phyloP scores from a whole-genome alignment of 2,113 vertebrate species.

The Beaufortia kweichowensis region DNA sequence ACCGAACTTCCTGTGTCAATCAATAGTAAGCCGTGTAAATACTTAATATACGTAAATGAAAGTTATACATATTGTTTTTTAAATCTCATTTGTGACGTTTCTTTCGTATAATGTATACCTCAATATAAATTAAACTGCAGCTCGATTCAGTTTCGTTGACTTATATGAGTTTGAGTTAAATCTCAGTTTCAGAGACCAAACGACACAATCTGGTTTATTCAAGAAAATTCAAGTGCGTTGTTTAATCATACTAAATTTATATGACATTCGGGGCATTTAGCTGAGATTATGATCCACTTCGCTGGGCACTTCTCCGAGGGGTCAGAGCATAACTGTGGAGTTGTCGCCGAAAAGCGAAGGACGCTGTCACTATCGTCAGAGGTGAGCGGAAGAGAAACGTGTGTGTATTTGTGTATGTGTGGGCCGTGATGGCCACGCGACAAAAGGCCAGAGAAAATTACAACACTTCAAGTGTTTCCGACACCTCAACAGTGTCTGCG shows the following conservation, averaged over 20 bases:
- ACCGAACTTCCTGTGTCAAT: not conserved
- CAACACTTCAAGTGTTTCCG: constrained; percentile 85
- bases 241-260: constrained; percentile 24
- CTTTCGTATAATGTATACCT: too few species aligned
- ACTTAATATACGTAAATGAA: too few species aligned
- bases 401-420: constrained; percentile 28
- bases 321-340: constrained; percentile 41
- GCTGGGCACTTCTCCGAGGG: constrained; percentile 38
- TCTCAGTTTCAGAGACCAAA: not conserved
- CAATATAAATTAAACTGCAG: not conserved
- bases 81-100: too few species aligned
- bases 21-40: not conserved
- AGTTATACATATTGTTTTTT: too few species aligned
- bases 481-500: constrained; percentile 75
- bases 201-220: constrained; percentile 10
- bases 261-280: constrained; percentile 26
- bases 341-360: constrained; percentile 51
- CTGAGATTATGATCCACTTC: constrained; percentile 45
- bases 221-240: not conserved
- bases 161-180: too few species aligned
- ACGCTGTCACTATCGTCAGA: constrained; percentile 37
- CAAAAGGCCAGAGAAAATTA: constrained; percentile 92
- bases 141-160: not conserved
- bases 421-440: constrained; percentile 68
- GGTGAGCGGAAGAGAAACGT: constrained; percentile 37